Conservation (phyloP, 2,888 invertebrate species). For the Parasteatoda lunata region DNA sequence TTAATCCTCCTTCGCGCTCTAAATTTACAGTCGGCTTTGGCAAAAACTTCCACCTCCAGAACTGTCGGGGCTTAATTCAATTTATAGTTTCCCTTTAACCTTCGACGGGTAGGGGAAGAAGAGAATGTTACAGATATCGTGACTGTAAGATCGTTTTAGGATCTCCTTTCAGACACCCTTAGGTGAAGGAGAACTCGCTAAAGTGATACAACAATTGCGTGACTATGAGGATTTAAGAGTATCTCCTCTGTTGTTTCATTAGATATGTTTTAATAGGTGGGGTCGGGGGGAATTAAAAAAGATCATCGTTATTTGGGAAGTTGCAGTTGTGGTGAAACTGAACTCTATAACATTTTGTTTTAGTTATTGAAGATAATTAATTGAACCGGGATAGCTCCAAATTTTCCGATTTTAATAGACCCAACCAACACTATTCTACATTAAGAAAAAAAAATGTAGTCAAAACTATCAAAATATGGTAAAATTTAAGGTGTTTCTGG, state of each 20-base stretch:
- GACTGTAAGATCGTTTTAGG: conserved; percentile 34
- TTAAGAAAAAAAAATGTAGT: too few relatives aligned
- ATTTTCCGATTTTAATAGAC: too few relatives aligned
- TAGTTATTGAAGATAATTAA: too few relatives aligned
- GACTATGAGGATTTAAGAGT: conserved; percentile 19
- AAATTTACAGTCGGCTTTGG: conserved; percentile 45
- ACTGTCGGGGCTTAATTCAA: conserved; percentile 55
- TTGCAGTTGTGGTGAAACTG: too few relatives aligned
- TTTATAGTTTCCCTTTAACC: conserved; percentile 59
- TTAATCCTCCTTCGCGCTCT: conserved; percentile 34
- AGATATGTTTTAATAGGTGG: neutral
- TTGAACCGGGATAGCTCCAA: too few relatives aligned
- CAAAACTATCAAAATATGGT: too few relatives aligned
- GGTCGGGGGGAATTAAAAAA: too few relatives aligned
- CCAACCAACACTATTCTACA: too few relatives aligned
- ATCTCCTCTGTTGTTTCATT: conserved; percentile 7
- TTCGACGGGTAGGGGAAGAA: neutral
- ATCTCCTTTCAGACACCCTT: conserved; percentile 50
- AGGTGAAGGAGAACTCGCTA: conserved; percentile 43
- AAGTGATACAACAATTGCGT: conserved; percentile 58
- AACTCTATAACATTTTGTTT: too few relatives aligned
- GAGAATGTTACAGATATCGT: conserved; percentile 41
- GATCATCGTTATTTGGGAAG: too few relatives aligned
- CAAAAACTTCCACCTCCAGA: conserved; percentile 30
- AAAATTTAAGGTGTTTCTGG: too few relatives aligned